Conservation (phyloP, 2,113 vertebrate species). For the Balaeniceps rex region DNA sequence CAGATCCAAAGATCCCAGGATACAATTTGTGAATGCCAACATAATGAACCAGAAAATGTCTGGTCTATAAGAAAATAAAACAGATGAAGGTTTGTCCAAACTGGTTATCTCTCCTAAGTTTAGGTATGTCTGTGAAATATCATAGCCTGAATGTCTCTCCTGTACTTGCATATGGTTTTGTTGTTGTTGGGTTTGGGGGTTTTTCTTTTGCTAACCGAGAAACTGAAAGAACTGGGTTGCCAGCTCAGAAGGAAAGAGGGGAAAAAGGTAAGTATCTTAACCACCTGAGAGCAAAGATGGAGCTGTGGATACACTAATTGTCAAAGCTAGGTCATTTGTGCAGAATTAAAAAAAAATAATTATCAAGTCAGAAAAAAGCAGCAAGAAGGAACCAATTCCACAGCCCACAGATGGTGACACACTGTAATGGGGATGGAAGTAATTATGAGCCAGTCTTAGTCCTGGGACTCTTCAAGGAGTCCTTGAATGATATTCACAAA, state of each 20-base stretch:
- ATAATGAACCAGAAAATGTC: not conserved
- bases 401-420: slow-evolving; percentile 39
- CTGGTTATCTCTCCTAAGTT: not conserved
- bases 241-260: not conserved
- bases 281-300: not conserved
- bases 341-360: not conserved
- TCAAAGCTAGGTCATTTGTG: not conserved
- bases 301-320: not conserved
- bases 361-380: not conserved
- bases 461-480: slow-evolving; percentile 24
- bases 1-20: not conserved
- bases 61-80: not conserved
- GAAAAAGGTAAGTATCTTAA: not conserved
- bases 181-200: not conserved
- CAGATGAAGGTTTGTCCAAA: not conserved
- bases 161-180: not conserved
- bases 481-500: slow-evolving; percentile 45
- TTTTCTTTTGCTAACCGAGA: not conserved
- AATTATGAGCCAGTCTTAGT: slow-evolving; percentile 16
- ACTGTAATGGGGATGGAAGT: slow-evolving; percentile 6
- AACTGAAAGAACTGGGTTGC: not conserved
- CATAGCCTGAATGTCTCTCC: not conserved
- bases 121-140: not conserved
- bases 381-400: not conserved
- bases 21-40: not conserved